Evolutionary conservation across 2,113 vertebrate genomes (phyloP).

Genomic region (Lynx canadensis): DNA sequence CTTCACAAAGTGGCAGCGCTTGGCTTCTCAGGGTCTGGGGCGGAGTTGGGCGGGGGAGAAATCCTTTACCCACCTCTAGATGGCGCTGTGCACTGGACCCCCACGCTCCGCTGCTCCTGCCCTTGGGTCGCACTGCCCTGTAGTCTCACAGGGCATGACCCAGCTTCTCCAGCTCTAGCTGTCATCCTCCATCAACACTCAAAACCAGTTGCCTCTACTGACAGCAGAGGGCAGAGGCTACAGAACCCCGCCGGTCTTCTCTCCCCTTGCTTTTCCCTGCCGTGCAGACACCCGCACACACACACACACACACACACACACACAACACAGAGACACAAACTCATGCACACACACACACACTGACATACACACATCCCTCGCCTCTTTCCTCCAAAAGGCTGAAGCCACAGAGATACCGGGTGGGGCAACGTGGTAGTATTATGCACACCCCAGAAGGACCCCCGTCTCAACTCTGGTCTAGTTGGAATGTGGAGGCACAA

Average conservation of each 20-base stretch:
- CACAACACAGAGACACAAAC: not conserved
- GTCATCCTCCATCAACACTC: not conserved
- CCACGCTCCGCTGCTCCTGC: not conserved
- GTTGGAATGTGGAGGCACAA: not conserved
- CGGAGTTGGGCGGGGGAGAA: not conserved
- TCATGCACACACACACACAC: not conserved
- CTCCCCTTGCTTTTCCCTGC: not conserved
- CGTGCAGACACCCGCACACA: not conserved
- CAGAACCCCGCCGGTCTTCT: too few species aligned
- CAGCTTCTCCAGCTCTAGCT: not conserved
- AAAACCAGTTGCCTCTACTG: not conserved
- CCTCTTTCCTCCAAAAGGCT: not conserved
- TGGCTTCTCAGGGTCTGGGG: fast-evolving
- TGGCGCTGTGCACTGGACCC: fast-evolving
- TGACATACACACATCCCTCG: not conserved
- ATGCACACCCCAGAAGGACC: not conserved
- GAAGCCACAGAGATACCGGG: not conserved
- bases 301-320: too few species aligned
- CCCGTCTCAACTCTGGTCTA: not conserved
- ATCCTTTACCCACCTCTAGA: not conserved
- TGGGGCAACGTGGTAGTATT: too few species aligned
- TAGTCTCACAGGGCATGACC: fast-evolving
- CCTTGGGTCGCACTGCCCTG: not conserved
- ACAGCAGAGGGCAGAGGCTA: not conserved
- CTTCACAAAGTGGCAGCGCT: not conserved